Evolutionary conservation across 2,888 invertebrate species (phyloP), one percentile per base, ranked within the genome.

Genomic region (Parnassius glacialis): DNA sequence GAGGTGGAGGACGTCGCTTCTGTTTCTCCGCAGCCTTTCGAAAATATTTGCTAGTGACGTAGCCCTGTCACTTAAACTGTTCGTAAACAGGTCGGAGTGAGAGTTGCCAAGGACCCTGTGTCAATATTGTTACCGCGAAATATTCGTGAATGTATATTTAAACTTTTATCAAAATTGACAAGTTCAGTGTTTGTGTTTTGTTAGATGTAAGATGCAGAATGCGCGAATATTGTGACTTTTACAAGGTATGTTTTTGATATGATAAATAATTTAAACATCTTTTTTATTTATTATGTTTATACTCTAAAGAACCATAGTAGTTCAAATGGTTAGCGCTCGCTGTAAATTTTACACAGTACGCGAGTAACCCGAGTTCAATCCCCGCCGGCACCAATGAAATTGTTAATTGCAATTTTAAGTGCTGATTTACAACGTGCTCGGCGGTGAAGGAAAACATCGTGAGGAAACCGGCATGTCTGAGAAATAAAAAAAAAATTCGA

Each of bases 1-100:
- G 55, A 60, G 70, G 62, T 66, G 76, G 68, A 68, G 79, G 75
- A 80, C 84, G 87, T 75, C 50, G 42, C 43, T 44, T 25, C 64
- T 66, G 65, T 57, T 57, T 51, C 42, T 58, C 51, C 77, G 70
- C 64, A 67, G 62, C 67, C 20, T 63, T 62, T 54, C 50, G 48
- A 16, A 52, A 54, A 42, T 61, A 57, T 64, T 63, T 59, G 58
- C 56, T 52, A 61, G 13, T 48, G 48, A 62, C 57, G 44, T 34
- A 34, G 59, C 44, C 43, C 13, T 25, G 13, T 25, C 13, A 16
- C 47, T 57, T 52, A 45, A 55, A 52, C 16, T 9, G 11, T 50
- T 60, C 48, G 60, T 60, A 60, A 60, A 60, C 60, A 51, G 59
- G 50, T 54, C 54, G 50, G 43, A 60, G 43, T 34, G 34, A 43